These are phyloP conservation scores for Engraulis encrasicolus DNA, from an alignment of 2,113 vertebrate species.

Conservation along the genomic window DNA sequence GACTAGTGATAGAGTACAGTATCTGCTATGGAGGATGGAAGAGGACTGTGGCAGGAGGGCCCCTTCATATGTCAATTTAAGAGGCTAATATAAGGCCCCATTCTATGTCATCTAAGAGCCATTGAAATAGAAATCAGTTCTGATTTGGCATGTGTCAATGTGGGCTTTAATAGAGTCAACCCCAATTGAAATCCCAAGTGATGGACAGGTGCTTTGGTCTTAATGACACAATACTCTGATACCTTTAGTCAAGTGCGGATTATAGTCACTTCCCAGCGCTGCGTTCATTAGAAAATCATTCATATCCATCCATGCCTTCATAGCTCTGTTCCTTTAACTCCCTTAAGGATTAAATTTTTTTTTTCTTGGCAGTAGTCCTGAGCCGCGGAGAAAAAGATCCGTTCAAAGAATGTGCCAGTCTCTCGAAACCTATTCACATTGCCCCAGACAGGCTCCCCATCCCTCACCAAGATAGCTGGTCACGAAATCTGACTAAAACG, in stretches of 20 bases:
- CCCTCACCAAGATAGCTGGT: conserved; percentile 34
- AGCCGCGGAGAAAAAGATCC: conserved; percentile 23
- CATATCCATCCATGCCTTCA: conserved; percentile 36
- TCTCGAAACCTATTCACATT: conserved; percentile 23
- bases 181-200: background rate
- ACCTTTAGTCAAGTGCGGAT: conserved; percentile 38
- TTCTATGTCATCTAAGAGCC: background rate
- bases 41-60: too few species aligned
- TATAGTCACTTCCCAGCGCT: conserved; percentile 6
- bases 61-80: too few species aligned
- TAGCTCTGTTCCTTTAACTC: conserved; percentile 21
- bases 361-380: conserved; percentile 29
- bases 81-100: too few species aligned
- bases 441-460: conserved; percentile 24
- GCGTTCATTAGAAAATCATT: conserved; percentile 34
- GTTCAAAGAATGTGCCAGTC: conserved; percentile 32
- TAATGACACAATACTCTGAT: conserved; percentile 32
- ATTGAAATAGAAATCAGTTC: background rate
- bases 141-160: background rate
- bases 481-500: conserved; percentile 22
- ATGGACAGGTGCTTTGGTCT: background rate
- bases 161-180: background rate
- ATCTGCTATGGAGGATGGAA: too few species aligned
- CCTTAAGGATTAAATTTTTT: conserved; percentile 4
- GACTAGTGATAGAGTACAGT: too few species aligned